A percentile compares a stretch with the other conserved stretches of the same genome.
phyloP scores from a whole-genome alignment of 2,888 invertebrate genomes.

The Hirtodrosophila duncani region DNA sequence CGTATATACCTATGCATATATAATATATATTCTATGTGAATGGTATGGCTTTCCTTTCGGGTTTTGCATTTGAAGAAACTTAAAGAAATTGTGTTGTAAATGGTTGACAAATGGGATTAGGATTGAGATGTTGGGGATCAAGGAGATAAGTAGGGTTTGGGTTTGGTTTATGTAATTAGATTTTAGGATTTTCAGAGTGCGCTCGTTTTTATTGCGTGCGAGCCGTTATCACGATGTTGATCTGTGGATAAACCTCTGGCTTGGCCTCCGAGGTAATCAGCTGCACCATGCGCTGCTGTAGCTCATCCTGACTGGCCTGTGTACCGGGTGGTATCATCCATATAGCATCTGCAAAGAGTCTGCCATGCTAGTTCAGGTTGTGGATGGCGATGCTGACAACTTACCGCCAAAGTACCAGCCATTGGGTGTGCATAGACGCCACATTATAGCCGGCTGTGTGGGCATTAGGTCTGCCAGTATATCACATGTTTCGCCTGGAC shows the following conservation, averaged over 20 bases:
- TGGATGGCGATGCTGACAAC: slow-evolving; percentile 3
- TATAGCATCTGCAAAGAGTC: slow-evolving; percentile 77
- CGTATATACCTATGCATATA: no score
- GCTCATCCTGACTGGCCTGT: slow-evolving; percentile 73
- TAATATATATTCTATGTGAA: no score
- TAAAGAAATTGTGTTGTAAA: no score
- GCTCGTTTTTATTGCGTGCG: slow-evolving; percentile 74
- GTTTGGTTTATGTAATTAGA: background rate
- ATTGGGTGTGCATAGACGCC: slow-evolving; percentile 91
- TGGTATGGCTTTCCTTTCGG: no score
- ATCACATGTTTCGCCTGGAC: slow-evolving; percentile 87
- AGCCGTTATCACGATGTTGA: slow-evolving; percentile 78
- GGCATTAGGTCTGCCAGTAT: slow-evolving; percentile 85
- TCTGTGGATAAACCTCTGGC: slow-evolving; percentile 76
- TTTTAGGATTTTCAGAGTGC: background rate
- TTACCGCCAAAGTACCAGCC: slow-evolving; percentile 96
- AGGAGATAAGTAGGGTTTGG: background rate
- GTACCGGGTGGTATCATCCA: slow-evolving; percentile 77
- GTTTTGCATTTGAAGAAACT: no score
- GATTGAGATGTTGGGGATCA: no score
- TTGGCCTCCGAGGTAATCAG: slow-evolving; percentile 73
- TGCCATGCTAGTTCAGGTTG: slow-evolving; percentile 6
- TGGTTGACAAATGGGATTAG: no score
- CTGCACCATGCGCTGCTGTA: slow-evolving; percentile 77
- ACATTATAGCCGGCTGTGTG: slow-evolving; percentile 90